A percentile compares a stretch with the other conserved stretches of the same genome.
These are phyloP conservation scores for Galendromus occidentalis DNA, from an alignment of 1,140 invertebrate genomes.

Conservation along the genomic window DNA sequence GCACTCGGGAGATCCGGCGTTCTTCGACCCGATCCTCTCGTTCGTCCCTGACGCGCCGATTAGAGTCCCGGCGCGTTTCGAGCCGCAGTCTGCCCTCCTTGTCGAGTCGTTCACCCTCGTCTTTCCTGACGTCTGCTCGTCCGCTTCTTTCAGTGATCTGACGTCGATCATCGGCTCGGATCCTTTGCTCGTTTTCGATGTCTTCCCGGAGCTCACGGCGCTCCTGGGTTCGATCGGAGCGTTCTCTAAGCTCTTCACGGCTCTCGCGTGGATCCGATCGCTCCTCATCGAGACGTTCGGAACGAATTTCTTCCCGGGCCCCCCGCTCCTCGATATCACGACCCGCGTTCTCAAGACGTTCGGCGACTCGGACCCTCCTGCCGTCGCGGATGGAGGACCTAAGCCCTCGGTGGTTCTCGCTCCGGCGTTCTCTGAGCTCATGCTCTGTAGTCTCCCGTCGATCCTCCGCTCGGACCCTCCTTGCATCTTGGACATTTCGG, in stretches of 20 bases:
- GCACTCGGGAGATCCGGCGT: too few relatives aligned
- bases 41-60: background rate
- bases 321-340: background rate
- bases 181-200: background rate
- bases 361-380: too few relatives aligned
- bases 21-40: background rate
- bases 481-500: too few relatives aligned
- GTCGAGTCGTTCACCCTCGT: background rate
- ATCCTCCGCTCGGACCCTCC: too few relatives aligned
- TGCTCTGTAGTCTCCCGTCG: too few relatives aligned
- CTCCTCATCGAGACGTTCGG: too few relatives aligned
- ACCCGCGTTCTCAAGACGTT: background rate
- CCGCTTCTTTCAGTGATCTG: background rate
- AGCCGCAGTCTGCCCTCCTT: too few relatives aligned
- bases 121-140: background rate
- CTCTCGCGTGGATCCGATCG: background rate
- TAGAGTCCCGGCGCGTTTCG: too few relatives aligned
- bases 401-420: too few relatives aligned
- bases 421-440: too few relatives aligned
- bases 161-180: background rate
- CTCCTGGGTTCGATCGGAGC: background rate
- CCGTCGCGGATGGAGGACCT: too few relatives aligned
- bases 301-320: too few relatives aligned
- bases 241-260: background rate
- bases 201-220: background rate